Percentiles rank a stretch among this genome's conserved stretches.
These are phyloP conservation scores for Pangasius djambal DNA, from an alignment of 2,797 vertebrate species.

Conservation along the genomic window DNA sequence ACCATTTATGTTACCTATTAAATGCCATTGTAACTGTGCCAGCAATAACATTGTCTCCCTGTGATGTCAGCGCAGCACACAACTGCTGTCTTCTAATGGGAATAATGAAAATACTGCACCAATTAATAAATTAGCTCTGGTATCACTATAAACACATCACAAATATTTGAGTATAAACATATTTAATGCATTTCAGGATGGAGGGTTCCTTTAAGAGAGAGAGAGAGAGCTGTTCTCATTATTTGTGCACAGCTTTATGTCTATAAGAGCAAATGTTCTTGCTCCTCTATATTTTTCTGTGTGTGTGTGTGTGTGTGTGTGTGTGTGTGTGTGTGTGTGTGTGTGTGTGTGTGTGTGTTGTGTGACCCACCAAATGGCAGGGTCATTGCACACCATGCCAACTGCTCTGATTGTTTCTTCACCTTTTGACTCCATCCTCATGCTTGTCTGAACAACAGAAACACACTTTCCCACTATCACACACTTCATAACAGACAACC, in stretches of 20 bases:
- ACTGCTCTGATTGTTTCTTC: conserved; percentile 29
- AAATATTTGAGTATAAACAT: not conserved
- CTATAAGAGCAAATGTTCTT: not conserved
- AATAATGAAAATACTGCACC: not conserved
- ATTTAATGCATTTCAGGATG: not conserved
- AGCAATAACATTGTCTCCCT: not conserved
- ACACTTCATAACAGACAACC: conserved; percentile 14
- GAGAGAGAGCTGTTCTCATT: not conserved
- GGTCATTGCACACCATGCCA: conserved; percentile 25
- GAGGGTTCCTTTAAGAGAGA: not conserved
- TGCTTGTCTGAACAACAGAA: conserved; percentile 18
- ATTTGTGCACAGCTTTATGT: not conserved
- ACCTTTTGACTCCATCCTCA: conserved; percentile 29
- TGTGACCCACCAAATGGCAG: conserved; percentile 11
- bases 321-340: conserved; percentile 17
- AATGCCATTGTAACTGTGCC: not conserved
- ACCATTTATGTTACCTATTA: not conserved
- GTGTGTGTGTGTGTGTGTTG: conserved; percentile 14
- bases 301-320: not conserved
- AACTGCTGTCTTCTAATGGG: not conserved
- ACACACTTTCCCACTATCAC: conserved; percentile 1
- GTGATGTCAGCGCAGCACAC: not conserved
- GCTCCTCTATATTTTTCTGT: not conserved
- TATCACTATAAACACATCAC: not conserved
- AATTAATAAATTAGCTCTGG: too few relatives aligned